Percentiles rank a stretch among this genome's conserved stretches.
These are phyloP conservation scores for Kradibia gibbosae DNA, from an alignment of 1,140 invertebrate species.

Conservation along the genomic window DNA sequence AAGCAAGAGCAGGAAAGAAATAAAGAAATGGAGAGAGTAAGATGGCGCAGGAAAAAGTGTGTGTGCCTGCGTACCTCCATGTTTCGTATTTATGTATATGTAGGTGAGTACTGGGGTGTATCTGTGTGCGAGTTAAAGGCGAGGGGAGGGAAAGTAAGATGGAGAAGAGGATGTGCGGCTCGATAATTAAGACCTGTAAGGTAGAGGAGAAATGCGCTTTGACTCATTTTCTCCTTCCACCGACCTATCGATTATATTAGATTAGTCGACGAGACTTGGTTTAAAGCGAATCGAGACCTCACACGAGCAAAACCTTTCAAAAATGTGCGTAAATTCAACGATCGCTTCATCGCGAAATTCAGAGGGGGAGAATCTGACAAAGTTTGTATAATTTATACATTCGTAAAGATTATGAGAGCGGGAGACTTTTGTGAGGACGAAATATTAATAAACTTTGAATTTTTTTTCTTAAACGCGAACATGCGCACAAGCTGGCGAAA, in stretches of 20 bases:
- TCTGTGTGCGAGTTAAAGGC: not conserved
- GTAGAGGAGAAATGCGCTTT: slow-evolving; percentile 27
- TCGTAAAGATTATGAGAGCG: slow-evolving; percentile 42
- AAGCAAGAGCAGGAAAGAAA: not conserved
- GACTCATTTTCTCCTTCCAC: slow-evolving; percentile 29
- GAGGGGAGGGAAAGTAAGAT: not conserved
- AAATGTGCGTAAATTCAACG: slow-evolving; percentile 36
- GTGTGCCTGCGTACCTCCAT: not conserved
- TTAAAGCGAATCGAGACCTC: slow-evolving; percentile 38
- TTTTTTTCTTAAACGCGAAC: slow-evolving; percentile 32
- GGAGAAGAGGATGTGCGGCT: slow-evolving; percentile 10
- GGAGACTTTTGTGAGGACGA: slow-evolving; percentile 22
- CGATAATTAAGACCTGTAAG: slow-evolving; percentile 49
- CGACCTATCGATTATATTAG: slow-evolving; percentile 45
- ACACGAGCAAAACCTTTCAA: slow-evolving; percentile 34
- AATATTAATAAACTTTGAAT: slow-evolving; percentile 47
- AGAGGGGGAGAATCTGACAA: slow-evolving; percentile 34
- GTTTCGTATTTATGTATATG: no score
- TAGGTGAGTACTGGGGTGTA: not conserved
- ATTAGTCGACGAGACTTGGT: slow-evolving; percentile 35
- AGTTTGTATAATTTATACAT: slow-evolving; percentile 47
- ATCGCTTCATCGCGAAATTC: slow-evolving; percentile 23
- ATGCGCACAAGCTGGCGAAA: slow-evolving; percentile 5
- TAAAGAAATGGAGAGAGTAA: not conserved
- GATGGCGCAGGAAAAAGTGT: not conserved